A percentile compares a stretch with the other conserved stretches of the same genome.
Evolutionary conservation across 1,140 invertebrate species (phyloP).

Genomic region (Hesperophylax magnus): DNA sequence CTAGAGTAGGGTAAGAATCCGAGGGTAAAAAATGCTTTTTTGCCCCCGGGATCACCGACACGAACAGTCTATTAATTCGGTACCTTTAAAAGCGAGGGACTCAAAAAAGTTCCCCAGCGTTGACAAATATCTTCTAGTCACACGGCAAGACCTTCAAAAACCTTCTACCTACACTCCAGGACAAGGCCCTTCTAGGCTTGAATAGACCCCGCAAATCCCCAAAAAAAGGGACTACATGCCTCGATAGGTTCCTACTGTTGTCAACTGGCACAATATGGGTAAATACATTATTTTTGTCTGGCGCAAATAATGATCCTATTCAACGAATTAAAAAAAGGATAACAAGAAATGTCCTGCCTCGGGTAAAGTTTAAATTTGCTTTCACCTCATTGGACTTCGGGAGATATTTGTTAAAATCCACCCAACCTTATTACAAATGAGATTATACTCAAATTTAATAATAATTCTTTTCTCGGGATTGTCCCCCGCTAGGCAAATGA

Average conservation of each 20-base stretch:
- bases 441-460: conserved; percentile 56
- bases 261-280: conserved; percentile 50
- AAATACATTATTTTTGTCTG: conserved; percentile 55
- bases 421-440: conserved; percentile 43
- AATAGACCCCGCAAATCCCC: conserved; percentile 18
- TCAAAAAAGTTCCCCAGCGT: conserved; percentile 23
- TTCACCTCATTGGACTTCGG: conserved; percentile 51
- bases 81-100: conserved; percentile 11
- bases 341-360: conserved; percentile 47
- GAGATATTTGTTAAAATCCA: conserved; percentile 35
- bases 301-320: conserved; percentile 55
- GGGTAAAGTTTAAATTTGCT: conserved; percentile 47
- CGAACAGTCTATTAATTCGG: conserved; percentile 30
- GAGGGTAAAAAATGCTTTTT: conserved; percentile 33
- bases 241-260: conserved; percentile 46
- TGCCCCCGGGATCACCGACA: not conserved
- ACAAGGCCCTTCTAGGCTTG: conserved; percentile 26
- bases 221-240: conserved; percentile 45
- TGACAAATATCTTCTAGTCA: conserved; percentile 41
- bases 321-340: conserved; percentile 53
- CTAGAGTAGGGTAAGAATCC: conserved; percentile 33
- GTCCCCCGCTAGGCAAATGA: not conserved
- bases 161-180: conserved; percentile 25
- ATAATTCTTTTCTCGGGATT: conserved; percentile 42
- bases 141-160: conserved; percentile 26